Percentiles rank a stretch among this genome's conserved stretches.
These are phyloP conservation scores for Limanda limanda DNA, from an alignment of 2,113 vertebrate genomes.

Conservation along the genomic window DNA sequence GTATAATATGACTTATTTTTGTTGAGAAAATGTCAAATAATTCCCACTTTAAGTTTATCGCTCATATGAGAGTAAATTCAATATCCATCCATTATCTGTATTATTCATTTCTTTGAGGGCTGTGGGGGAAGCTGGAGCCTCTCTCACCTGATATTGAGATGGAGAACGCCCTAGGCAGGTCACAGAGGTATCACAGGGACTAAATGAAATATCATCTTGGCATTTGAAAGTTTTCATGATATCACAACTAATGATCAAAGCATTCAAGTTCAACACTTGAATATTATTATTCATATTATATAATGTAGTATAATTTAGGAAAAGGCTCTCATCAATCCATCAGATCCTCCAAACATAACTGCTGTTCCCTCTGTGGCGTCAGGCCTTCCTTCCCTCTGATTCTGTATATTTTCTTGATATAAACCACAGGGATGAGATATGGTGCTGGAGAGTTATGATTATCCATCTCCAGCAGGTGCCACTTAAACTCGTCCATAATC, in stretches of 20 bases:
- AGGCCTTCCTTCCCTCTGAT: not conserved
- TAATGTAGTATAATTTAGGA: not conserved
- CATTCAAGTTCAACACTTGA: too few relatives aligned
- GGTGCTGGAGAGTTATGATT: conserved; percentile 44
- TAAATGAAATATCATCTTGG: too few relatives aligned
- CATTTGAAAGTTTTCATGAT: too few relatives aligned
- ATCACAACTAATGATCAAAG: too few relatives aligned
- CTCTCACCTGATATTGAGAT: too few relatives aligned
- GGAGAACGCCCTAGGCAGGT: too few relatives aligned
- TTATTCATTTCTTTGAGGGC: too few relatives aligned
- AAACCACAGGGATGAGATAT: conserved; percentile 49
- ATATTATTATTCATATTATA: too few relatives aligned
- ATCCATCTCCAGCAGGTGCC: conserved; percentile 52
- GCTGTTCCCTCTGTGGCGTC: conserved; percentile 7
- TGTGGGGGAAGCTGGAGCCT: too few relatives aligned
- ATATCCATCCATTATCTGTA: not conserved
- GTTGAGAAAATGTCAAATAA: not conserved
- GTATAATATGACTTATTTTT: not conserved
- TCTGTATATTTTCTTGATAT: conserved; percentile 35
- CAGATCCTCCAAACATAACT: conserved; percentile 12
- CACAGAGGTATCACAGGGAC: too few relatives aligned
- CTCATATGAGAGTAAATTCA: not conserved
- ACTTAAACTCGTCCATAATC: conserved; percentile 60
- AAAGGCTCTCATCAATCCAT: conserved; percentile 18
- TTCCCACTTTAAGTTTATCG: not conserved